These are phyloP conservation scores for Kryphioiulus occultus DNA, from an alignment of 2,888 invertebrate genomes.

Conservation along the genomic window DNA sequence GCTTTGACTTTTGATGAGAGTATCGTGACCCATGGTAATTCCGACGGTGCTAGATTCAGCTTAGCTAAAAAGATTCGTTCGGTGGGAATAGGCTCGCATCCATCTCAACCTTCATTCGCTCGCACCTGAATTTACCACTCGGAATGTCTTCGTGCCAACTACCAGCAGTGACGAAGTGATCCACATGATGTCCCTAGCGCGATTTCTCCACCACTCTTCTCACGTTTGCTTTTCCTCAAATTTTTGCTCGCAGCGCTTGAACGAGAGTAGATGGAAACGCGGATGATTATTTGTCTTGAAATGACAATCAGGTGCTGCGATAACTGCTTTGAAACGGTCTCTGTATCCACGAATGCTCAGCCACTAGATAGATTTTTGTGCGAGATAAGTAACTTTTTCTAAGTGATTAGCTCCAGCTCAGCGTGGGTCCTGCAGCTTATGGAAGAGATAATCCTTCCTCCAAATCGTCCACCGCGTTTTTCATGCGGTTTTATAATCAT, in stretches of 20 bases:
- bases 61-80: neutral
- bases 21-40: neutral
- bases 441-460: neutral
- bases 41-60: neutral
- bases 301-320: conserved; percentile 2
- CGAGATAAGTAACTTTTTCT: conserved; percentile 18
- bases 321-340: conserved; percentile 18
- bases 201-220: conserved; percentile 26
- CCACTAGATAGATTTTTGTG: conserved; percentile 34
- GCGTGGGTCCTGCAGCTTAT: neutral
- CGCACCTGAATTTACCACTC: neutral
- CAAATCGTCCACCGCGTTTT: conserved; percentile 37
- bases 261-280: neutral
- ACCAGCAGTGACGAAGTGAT: neutral
- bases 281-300: neutral
- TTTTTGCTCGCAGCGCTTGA: neutral
- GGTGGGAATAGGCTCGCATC: neutral
- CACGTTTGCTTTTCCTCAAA: conserved; percentile 20
- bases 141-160: conserved; percentile 14
- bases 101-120: neutral
- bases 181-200: neutral
- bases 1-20: neutral
- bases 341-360: conserved; percentile 36
- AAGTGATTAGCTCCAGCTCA: conserved; percentile 20
- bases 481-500: neutral